Percentiles rank a stretch among this genome's conserved stretches.
These are phyloP conservation scores for Aleadryas rufinucha DNA, from an alignment of 2,113 vertebrate species.

Conservation along the genomic window DNA sequence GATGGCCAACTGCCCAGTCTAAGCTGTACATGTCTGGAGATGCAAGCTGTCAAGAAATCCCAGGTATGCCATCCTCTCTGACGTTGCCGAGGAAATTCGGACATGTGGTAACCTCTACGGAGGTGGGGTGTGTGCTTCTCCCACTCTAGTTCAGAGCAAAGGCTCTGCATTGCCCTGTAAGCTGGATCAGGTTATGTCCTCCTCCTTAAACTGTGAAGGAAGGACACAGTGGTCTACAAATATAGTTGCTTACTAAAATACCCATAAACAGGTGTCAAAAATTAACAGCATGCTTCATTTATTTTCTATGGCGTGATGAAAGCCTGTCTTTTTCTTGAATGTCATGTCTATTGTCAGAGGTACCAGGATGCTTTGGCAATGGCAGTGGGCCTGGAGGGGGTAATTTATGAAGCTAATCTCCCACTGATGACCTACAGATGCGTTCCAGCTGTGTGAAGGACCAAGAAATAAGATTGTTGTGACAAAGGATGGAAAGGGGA, in stretches of 20 bases:
- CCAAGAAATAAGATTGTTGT: background rate
- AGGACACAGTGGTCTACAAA: background rate
- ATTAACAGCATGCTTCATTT: background rate
- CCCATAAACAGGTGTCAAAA: background rate
- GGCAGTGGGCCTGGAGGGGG: background rate
- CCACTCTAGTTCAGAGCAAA: background rate
- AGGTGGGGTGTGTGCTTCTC: background rate
- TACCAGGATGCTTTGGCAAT: background rate
- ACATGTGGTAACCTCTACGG: fast-evolving
- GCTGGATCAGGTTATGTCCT: background rate
- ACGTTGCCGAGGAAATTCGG: background rate
- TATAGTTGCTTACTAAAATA: background rate
- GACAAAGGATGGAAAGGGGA: background rate
- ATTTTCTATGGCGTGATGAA: background rate
- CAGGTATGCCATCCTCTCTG: background rate
- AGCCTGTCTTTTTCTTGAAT: background rate
- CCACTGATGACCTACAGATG: background rate
- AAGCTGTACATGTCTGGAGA: background rate
- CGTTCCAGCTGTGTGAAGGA: background rate
- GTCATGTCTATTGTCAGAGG: background rate
- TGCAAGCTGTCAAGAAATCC: background rate
- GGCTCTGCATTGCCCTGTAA: background rate
- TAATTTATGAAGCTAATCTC: background rate
- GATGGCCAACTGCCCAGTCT: background rate
- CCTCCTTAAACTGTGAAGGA: background rate